phyloP scores from a whole-genome alignment of 2,888 invertebrate genomes.

The Macrophya alboannulata region DNA sequence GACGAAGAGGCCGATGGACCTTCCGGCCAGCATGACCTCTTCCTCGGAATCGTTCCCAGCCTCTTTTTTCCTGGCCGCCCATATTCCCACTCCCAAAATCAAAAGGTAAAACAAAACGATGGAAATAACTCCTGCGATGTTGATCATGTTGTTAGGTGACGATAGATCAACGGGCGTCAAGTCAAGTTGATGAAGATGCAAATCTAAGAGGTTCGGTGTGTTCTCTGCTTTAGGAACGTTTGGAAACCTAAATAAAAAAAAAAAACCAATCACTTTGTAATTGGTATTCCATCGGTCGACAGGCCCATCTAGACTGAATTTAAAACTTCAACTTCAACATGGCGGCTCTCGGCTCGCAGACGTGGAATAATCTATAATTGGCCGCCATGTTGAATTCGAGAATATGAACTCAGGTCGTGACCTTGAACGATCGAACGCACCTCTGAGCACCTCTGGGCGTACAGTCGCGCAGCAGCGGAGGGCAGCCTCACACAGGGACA shows the following conservation, averaged over 20 bases:
- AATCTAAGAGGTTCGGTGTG: conserved; percentile 74
- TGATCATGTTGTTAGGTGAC: conserved; percentile 87
- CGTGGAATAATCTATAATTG: conserved; percentile 11
- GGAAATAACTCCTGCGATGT: conserved; percentile 95
- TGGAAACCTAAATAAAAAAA: conserved; percentile 71
- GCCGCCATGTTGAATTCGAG: conserved; percentile 41
- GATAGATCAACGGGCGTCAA: conserved; percentile 75
- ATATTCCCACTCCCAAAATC: conserved; percentile 97
- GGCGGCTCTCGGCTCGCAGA: conserved; percentile 14
- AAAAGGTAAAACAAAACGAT: conserved; percentile 98
- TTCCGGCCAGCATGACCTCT: conserved; percentile 99
- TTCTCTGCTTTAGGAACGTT: conserved; percentile 75
- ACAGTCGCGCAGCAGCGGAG: conserved; percentile 80
- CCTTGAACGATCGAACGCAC: conserved; percentile 65
- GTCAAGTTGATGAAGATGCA: conserved; percentile 76
- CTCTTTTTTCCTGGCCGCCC: conserved; percentile 97
- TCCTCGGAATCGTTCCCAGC: conserved; percentile 95
- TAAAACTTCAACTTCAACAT: conserved; percentile 4
- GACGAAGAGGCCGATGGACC: conserved; percentile 98
- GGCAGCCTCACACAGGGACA: conserved; percentile 79
- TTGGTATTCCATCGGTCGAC: background rate
- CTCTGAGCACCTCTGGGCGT: conserved; percentile 78
- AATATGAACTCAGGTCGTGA: conserved; percentile 28
- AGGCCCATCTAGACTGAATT: background rate
- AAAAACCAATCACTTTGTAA: background rate